Percentiles rank a stretch among this genome's conserved stretches.
phyloP scores from a whole-genome alignment of 2,113 vertebrate species.

The Neomonachus schauinslandi region DNA sequence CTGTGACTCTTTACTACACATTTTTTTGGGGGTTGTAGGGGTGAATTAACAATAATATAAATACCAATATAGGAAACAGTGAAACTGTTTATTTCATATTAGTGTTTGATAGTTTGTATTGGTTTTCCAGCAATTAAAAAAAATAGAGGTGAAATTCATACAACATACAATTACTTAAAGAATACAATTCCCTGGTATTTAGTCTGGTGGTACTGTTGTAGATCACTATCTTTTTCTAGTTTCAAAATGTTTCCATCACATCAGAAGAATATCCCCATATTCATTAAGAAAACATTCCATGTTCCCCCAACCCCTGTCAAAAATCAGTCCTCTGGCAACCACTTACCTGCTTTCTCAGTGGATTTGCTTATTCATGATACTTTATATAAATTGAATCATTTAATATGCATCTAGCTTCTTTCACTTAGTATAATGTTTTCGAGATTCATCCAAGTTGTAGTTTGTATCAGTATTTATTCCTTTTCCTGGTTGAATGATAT shows the following conservation, averaged over 20 bases:
- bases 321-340: neutral
- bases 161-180: neutral
- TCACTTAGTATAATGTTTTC: constrained; percentile 16
- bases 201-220: neutral
- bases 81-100: neutral
- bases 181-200: neutral
- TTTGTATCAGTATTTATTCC: neutral
- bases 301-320: neutral
- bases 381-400: neutral
- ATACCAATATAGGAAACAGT: neutral
- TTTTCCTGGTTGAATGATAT: neutral
- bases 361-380: constrained; percentile 20
- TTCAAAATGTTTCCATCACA: constrained; percentile 10
- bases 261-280: neutral
- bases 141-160: neutral
- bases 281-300: neutral
- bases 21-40: neutral
- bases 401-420: neutral
- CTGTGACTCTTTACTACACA: neutral
- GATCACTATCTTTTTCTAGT: neutral
- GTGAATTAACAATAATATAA: neutral
- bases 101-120: constrained; percentile 2
- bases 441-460: neutral
- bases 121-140: neutral
- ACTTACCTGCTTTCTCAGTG: neutral